Evolutionary conservation across 2,113 vertebrate genomes (phyloP).

Genomic region (Sylvia atricapilla): DNA sequence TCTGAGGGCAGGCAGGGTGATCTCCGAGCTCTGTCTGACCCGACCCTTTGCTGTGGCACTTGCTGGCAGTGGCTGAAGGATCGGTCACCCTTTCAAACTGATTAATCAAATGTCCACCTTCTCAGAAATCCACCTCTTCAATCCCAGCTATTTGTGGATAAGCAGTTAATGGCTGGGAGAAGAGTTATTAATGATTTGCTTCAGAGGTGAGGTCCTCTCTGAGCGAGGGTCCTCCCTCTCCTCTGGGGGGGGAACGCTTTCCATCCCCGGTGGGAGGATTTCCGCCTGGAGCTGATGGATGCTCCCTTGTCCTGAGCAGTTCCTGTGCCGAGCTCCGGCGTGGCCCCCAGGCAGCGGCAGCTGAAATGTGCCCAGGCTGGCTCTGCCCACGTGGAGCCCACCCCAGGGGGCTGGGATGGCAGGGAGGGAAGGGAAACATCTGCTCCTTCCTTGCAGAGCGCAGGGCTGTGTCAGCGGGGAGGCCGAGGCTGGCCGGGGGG

Average conservation of each 20-base stretch:
- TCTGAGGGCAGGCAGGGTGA: not conserved
- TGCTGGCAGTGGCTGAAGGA: not conserved
- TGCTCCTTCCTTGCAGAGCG: not conserved
- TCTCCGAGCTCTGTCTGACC: not conserved
- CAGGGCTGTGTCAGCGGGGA: not conserved
- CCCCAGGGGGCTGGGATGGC: not conserved
- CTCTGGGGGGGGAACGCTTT: not conserved
- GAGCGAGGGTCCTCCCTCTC: not conserved
- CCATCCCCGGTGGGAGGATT: not conserved
- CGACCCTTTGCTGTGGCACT: not conserved
- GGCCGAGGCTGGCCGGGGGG: not conserved
- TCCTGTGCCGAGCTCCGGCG: not conserved
- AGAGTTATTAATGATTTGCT: not conserved
- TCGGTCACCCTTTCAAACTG: not conserved
- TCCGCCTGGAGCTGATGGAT: not conserved
- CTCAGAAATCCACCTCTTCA: not conserved
- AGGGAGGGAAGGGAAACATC: not conserved
- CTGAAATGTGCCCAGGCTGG: not conserved
- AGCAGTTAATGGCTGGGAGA: not conserved
- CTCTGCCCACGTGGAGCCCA: slow-evolving; percentile 10
- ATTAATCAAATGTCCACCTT: not conserved
- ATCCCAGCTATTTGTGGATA: not conserved
- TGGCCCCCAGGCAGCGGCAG: not conserved
- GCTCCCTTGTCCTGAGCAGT: not conserved
- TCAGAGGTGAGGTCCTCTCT: not conserved